Evolutionary conservation across 2,888 invertebrate species (phyloP).

Genomic region (Heteropelma amictum): DNA sequence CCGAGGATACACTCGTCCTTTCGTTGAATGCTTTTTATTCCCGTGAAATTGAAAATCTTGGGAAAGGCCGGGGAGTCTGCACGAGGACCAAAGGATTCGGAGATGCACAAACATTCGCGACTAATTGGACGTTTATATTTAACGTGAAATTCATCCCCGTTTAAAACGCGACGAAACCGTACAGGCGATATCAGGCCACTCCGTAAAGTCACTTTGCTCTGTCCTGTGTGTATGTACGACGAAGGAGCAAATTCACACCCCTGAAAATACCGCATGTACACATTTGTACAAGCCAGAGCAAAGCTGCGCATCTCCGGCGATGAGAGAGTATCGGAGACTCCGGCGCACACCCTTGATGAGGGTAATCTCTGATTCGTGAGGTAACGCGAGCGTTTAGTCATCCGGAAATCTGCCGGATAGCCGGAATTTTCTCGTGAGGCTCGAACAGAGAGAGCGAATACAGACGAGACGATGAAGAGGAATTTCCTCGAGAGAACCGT

Average conservation of each 20-base stretch:
- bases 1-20: too few species aligned
- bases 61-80: background rate
- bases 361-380: constrained; percentile 44
- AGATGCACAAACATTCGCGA: background rate
- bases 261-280: constrained; percentile 7
- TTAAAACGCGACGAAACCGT: too few species aligned
- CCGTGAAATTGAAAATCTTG: too few species aligned
- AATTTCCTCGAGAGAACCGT: background rate
- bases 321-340: constrained; percentile 20
- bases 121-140: background rate
- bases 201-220: too few species aligned
- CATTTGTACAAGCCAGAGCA: background rate
- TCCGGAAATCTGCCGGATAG: constrained; percentile 20
- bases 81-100: background rate
- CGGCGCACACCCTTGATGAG: constrained; percentile 46
- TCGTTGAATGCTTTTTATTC: too few species aligned
- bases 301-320: too few species aligned
- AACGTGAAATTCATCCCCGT: too few species aligned
- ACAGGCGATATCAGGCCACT: too few species aligned
- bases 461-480: too few species aligned
- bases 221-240: too few species aligned
- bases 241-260: constrained; percentile 31
- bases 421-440: background rate
- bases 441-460: too few species aligned
- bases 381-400: constrained; percentile 43